Evolutionary conservation across 2,113 vertebrate species (phyloP).

Genomic region (Labeo catla): DNA sequence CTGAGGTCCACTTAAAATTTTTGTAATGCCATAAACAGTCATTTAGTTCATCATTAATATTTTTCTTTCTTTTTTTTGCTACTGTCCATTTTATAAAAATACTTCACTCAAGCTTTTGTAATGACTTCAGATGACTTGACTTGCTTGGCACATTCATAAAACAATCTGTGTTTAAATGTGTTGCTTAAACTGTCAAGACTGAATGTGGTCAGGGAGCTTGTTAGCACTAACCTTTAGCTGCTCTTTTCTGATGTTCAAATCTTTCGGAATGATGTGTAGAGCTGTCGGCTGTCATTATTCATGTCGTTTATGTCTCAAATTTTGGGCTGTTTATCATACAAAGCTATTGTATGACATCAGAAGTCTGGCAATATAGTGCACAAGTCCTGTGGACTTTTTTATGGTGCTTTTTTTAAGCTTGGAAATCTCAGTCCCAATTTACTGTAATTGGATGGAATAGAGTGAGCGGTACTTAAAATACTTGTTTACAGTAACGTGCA

Average conservation of each 20-base stretch:
- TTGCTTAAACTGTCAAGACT: neutral
- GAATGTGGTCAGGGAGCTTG: neutral
- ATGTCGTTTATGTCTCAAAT: neutral
- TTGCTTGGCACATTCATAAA: constrained; percentile 16
- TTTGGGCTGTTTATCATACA: neutral
- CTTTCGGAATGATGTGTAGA: neutral
- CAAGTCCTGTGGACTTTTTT: neutral
- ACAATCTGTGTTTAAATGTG: neutral
- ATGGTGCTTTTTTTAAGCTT: neutral
- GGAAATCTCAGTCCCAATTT: neutral
- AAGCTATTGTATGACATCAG: neutral
- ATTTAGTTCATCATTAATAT: neutral
- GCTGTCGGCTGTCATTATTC: constrained; percentile 8
- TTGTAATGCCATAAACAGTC: neutral
- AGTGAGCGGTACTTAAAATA: neutral
- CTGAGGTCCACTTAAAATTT: neutral
- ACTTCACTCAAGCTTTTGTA: neutral
- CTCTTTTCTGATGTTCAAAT: constrained; percentile 9
- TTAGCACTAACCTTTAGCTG: neutral
- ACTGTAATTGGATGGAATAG: neutral
- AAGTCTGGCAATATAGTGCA: neutral
- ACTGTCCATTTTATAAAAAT: neutral
- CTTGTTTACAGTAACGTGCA: no score
- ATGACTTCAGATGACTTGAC: neutral
- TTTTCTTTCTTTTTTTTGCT: neutral